phyloP scores from a whole-genome alignment of 92 coral and sea anemone species.

The Meandrina meandrites region DNA sequence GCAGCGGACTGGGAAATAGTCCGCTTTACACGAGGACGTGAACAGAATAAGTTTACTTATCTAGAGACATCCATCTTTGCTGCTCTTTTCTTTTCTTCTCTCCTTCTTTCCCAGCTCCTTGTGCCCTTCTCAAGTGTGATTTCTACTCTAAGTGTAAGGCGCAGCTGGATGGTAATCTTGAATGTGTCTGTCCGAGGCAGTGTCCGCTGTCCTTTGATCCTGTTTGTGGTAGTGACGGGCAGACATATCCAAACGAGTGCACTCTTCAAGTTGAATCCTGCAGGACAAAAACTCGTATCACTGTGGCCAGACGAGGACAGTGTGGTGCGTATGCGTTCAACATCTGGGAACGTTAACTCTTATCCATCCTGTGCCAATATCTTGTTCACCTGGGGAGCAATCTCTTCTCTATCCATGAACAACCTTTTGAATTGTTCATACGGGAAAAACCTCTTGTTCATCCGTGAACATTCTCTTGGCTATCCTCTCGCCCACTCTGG shows the following conservation, averaged over 20 bases:
- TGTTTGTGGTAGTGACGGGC: slow-evolving; percentile 92
- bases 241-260: slow-evolving; percentile 91
- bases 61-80: neutral
- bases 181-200: slow-evolving; percentile 87
- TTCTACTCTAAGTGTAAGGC: slow-evolving; percentile 84
- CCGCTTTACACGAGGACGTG: no score
- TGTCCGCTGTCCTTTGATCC: slow-evolving; percentile 86
- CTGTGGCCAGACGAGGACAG: slow-evolving; percentile 72
- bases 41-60: neutral
- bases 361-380: no score
- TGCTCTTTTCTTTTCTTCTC: neutral
- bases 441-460: neutral
- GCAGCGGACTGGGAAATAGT: no score
- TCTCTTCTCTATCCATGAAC: neutral
- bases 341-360: neutral
- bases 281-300: slow-evolving; percentile 73
- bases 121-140: slow-evolving; percentile 83
- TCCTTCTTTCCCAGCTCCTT: slow-evolving; percentile 70
- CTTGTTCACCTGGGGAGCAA: neutral
- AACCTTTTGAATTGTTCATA: neutral
- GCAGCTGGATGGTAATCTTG: slow-evolving; percentile 81
- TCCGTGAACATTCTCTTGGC: neutral
- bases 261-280: slow-evolving; percentile 85
- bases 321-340: slow-evolving; percentile 68
- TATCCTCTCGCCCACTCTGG: no score